Evolutionary conservation across 2,888 invertebrate genomes (phyloP).

Genomic region (Rhamphomyia laevipes): DNA sequence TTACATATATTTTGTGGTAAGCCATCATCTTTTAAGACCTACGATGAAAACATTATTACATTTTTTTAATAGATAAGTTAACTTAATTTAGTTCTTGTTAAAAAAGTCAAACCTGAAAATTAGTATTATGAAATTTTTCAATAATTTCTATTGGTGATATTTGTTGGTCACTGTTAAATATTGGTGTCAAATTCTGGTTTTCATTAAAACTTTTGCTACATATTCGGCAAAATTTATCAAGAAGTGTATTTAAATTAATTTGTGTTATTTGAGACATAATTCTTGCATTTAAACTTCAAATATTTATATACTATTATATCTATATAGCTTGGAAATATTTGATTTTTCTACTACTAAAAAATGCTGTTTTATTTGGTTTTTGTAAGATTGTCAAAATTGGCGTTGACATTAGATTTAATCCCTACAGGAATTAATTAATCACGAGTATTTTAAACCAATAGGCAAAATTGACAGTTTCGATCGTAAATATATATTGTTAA

Average conservation of each 20-base stretch:
- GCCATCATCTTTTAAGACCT: not conserved
- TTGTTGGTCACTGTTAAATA: not conserved
- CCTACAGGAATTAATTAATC: too few species aligned
- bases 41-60: not conserved
- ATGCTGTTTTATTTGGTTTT: not conserved
- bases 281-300: not conserved
- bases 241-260: not conserved
- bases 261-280: not conserved
- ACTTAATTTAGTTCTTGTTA: too few species aligned
- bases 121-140: not conserved
- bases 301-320: not conserved
- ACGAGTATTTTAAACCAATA: too few species aligned
- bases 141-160: not conserved
- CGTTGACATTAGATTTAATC: too few species aligned
- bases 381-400: not conserved
- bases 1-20: constrained; percentile 1
- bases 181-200: not conserved
- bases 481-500: too few species aligned
- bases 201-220: not conserved
- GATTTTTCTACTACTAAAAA: not conserved
- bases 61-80: not conserved
- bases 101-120: not conserved
- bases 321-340: not conserved
- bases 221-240: not conserved
- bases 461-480: too few species aligned